Percentiles rank a stretch among this genome's conserved stretches.
Conservation (phyloP, 2,797 vertebrate species). For the Tamandua tetradactyla region DNA sequence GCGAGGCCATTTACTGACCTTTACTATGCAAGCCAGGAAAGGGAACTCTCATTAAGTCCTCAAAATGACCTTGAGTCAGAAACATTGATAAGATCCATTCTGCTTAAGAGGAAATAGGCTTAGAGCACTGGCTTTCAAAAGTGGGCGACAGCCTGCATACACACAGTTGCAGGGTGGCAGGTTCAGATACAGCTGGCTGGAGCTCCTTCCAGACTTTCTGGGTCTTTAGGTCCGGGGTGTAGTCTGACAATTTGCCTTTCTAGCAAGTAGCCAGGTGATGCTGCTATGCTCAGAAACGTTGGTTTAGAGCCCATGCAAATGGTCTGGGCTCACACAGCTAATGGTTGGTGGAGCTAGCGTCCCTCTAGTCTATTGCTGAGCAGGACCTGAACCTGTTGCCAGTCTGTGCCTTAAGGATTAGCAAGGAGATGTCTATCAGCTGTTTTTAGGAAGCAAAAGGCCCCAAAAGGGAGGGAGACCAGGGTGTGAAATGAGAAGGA, state of each 20-base stretch:
- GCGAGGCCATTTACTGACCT: neutral
- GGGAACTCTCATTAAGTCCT: neutral
- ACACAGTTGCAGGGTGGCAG: neutral
- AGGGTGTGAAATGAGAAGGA: neutral
- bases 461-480: neutral
- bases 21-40: neutral
- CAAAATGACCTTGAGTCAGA: neutral
- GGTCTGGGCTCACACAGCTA: neutral
- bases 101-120: neutral
- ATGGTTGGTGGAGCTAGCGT: accelerated
- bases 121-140: neutral
- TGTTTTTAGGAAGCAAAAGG: neutral
- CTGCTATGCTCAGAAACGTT: neutral
- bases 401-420: neutral
- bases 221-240: neutral
- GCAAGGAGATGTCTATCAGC: neutral
- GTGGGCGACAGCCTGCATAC: too few relatives aligned
- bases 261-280: neutral
- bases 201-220: neutral
- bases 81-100: neutral
- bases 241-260: neutral
- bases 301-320: neutral
- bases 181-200: neutral
- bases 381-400: neutral
- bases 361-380: neutral